Evolutionary conservation across 2,797 vertebrate genomes (phyloP), one percentile per base, ranked within the genome.

Genomic region (Sternarchorhynchus goeldii): DNA sequence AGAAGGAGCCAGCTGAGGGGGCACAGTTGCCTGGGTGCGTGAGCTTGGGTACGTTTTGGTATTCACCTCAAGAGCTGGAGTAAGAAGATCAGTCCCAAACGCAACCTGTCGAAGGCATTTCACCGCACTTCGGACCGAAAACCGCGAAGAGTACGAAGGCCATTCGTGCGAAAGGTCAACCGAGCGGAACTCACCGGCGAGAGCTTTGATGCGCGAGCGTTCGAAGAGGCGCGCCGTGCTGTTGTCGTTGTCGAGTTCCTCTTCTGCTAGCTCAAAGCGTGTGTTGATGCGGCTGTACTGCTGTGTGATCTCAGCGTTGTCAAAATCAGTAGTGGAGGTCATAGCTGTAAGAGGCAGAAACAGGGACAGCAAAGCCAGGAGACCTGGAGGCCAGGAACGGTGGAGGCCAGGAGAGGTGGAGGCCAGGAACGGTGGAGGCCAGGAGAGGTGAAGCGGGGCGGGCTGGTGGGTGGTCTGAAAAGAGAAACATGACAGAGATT

Each of bases 191-290:
- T 82, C 90, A 99, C 97, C 98, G 94, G 97, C 97, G 60, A 99
- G 93, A 59, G 97, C 96, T 91, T 98, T 99, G 93, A 99, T 99
- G 90, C 98, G 95, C 53, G 98, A 99, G 86, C 98, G 95, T 88
- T 99, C 97, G 0, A 98, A 99, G 62, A 97, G 94, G 74, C 97
- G 89, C 0, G 95, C 97, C 0, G 97, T 98, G 94, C 95, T 95
- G 93, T 97, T 96, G 93, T 99, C 98, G 0, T 98, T 98, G 93
- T 99, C 97, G 73, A 98, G 91, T 69, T 98, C 97, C 77, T 96
- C 96, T 0, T 96, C 96, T 0, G 87, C 89, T 58, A 95, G 89
- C 0, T 96, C 95, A 85, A 97, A 98, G 87, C 96, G 96, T 21
- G 92, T 93, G 81, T 96, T 98, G 92, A 95, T 90, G 86, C 89